phyloP scores from a whole-genome alignment of 2,113 vertebrate species.

The Syngnathus scovelli region DNA sequence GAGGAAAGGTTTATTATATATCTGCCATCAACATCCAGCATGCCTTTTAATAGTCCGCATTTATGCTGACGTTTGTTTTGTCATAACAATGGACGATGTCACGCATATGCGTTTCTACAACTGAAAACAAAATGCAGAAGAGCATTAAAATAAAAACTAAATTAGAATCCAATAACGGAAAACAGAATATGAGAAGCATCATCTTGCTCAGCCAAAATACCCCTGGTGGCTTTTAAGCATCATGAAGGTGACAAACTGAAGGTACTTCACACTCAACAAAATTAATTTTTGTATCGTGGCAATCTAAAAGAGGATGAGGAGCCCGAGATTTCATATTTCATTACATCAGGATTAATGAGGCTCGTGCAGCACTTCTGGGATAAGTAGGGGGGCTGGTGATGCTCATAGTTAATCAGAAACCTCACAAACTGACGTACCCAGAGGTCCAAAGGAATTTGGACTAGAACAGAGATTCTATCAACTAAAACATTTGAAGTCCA shows the following conservation, averaged over 20 bases:
- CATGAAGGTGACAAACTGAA: constrained; percentile 6
- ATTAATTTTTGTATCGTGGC: not conserved
- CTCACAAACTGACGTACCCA: not conserved
- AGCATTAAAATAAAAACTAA: constrained; percentile 17
- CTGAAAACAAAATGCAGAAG: constrained; percentile 15
- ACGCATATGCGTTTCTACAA: constrained; percentile 12
- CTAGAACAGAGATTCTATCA: not conserved
- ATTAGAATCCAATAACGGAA: constrained; percentile 23
- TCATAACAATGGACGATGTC: constrained; percentile 26
- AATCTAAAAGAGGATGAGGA: not conserved
- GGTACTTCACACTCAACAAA: constrained; percentile 13
- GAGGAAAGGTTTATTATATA: constrained; percentile 7
- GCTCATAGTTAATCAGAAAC: not conserved
- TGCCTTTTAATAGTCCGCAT: constrained; percentile 32
- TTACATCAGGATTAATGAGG: constrained; percentile 8
- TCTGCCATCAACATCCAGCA: constrained; percentile 6
- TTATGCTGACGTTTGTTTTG: constrained; percentile 30
- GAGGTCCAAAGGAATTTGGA: not conserved
- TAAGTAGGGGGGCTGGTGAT: not conserved
- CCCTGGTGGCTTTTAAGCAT: constrained; percentile 17
- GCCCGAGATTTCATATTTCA: not conserved
- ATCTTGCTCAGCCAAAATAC: constrained; percentile 8
- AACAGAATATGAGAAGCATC: constrained; percentile 21
- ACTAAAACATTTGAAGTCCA: not conserved
- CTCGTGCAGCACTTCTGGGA: not conserved